Evolutionary conservation across 2,888 invertebrate species (phyloP).

Genomic region (Eudemis profundana): DNA sequence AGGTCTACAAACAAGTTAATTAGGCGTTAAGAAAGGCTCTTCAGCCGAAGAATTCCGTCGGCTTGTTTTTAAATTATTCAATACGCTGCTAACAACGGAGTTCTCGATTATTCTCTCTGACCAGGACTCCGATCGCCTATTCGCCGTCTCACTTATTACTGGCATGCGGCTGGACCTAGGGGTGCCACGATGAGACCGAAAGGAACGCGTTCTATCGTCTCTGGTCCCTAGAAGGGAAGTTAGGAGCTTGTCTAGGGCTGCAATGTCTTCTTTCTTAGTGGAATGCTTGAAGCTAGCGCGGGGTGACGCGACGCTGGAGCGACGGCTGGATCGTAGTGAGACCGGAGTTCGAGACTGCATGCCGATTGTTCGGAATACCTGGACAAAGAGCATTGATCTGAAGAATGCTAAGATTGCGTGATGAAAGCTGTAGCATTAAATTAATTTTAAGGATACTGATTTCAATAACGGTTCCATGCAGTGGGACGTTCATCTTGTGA

Average conservation of each 20-base stretch:
- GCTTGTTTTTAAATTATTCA: conserved; percentile 69
- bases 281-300: conserved; percentile 48
- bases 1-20: conserved; percentile 50
- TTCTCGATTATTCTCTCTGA: conserved; percentile 77
- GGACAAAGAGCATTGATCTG: conserved; percentile 44
- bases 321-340: conserved; percentile 65
- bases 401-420: too few species aligned
- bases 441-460: too few species aligned
- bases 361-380: conserved; percentile 74
- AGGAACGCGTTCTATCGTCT: conserved; percentile 63
- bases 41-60: conserved; percentile 68
- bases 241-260: conserved; percentile 87
- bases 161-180: conserved; percentile 70
- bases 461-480: too few species aligned
- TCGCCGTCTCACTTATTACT: conserved; percentile 59
- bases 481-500: too few species aligned
- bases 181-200: conserved; percentile 70
- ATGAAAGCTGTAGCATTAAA: too few species aligned
- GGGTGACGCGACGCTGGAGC: conserved; percentile 68
- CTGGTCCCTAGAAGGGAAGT: conserved; percentile 85
- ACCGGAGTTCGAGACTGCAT: conserved; percentile 65
- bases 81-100: conserved; percentile 72
- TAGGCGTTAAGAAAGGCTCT: conserved; percentile 76
- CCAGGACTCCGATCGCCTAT: conserved; percentile 73
- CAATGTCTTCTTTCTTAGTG: conserved; percentile 85